Evolutionary conservation across 2,888 invertebrate genomes (phyloP), one percentile per base, ranked within the genome.

Genomic region (Augochlorella aurata): DNA sequence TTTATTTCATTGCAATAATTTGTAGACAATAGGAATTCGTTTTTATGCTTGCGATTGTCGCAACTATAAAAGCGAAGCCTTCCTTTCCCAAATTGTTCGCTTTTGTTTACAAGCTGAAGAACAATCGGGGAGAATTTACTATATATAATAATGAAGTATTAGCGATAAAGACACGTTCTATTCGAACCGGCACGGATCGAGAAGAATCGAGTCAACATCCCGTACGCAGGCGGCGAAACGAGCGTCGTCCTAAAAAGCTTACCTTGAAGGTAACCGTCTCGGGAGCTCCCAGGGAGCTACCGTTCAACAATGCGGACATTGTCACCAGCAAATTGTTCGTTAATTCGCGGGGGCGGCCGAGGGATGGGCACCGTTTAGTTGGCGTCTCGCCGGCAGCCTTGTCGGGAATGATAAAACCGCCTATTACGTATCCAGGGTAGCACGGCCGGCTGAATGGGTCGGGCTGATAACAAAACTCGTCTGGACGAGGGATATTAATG

Each of bases 401-500:
- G 54, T 47, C 24, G n/a, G 12, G 49, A 49, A 65, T 21, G 72
- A 66, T 52, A 69, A 49, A 83, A 58, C 71, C 58, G 61, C 24
- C 77, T 38, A 65, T 75, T 79, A 79, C 45, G 70, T 66, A 66
- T 65, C 71, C 8, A 18, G 52, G 50, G 24, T 58, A 9, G 50
- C 58, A 44, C 14, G 58, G 63, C 24, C 38, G 45, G 66, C 16
- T 79, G 86, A 87, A 90, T 85, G 80, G 76, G 61, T 66, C 71
- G 63, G 76, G 74, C 86, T 86, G 89, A 90, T 91, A 91, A 92
- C 91, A 90, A 91, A 89, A 90, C 87, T 85, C 85, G 77, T 84
- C 85, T 87, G 86, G 85, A 84, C 85, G 85, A 70, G 85, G 83
- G 87, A 90, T 91, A 91, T 92, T 91, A 91, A 91, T 90, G 90